A percentile compares a stretch with the other conserved stretches of the same genome.
These are phyloP conservation scores for Salminus brasiliensis DNA, from an alignment of 2,113 vertebrate species.

Conservation along the genomic window DNA sequence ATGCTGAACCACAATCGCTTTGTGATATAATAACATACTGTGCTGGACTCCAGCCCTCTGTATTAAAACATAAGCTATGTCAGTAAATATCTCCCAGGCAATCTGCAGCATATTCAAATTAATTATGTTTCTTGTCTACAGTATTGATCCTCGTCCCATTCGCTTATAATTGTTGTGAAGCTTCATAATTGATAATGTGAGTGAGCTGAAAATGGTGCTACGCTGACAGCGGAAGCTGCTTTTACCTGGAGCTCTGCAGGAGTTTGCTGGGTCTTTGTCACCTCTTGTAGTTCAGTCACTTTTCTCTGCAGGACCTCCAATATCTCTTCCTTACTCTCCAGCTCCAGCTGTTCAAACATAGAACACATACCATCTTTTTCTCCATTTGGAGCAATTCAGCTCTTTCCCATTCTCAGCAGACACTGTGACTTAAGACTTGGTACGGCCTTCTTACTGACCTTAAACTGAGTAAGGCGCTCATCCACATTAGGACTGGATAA, in stretches of 20 bases:
- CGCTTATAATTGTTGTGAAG: background rate
- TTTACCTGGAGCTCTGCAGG: constrained; percentile 90
- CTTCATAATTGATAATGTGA: background rate
- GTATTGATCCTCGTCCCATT: background rate
- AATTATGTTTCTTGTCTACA: background rate
- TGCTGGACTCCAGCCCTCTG: no score
- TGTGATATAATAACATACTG: no score
- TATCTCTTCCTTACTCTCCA: constrained; percentile 82
- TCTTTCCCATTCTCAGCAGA: background rate
- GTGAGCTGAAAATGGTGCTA: background rate
- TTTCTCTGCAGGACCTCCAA: constrained; percentile 84
- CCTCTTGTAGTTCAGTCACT: constrained; percentile 84
- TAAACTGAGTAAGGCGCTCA: constrained; percentile 79
- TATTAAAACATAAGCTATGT: no score
- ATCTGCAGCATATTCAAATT: background rate
- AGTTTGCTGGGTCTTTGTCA: constrained; percentile 80
- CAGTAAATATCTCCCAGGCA: no score
- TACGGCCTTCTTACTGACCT: constrained; percentile 74
- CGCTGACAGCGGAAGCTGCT: background rate
- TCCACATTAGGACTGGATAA: constrained; percentile 77
- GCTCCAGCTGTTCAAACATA: constrained; percentile 78
- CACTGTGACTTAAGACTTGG: background rate
- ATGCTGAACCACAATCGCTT: no score
- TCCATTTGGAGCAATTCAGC: background rate
- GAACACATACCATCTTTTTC: background rate